Base-by-base conservation (phyloP, 2,888 invertebrate genomes). In the Zygaena filipendulae region DNA sequence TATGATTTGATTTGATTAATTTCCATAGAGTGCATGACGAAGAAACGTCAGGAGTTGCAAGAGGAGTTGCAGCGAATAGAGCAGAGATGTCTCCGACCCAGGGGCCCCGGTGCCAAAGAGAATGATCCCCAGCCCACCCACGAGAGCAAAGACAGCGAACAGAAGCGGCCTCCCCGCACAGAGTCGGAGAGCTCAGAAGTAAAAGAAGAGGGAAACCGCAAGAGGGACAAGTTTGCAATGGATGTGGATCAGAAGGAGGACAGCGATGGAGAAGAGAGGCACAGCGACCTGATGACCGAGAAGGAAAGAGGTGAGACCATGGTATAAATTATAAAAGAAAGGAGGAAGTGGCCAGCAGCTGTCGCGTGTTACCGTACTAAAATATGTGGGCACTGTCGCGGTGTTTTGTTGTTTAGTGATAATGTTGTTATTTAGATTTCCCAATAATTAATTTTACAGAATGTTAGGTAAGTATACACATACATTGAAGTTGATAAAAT, bases 41-140 rank as follows among this genome's bases (percentile, higher is more conserved):
- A 82, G 44, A 87, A 86, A 47, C 81, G 85, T 3, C 71, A 81
- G 34, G 83, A 84, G 43, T 74, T 89, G 1, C 82, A 85, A 47
- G 83, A 84, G 4, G 87, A 89, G 50, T 57, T 90, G 10, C 74
- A 77, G 36, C 79, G 83, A 36, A 85, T 89, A 59, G 87, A 88
- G 35, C 70, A 82, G 40, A 79, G 68, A 11, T 71, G 74, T 28
- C 55, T 69, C 1, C 56, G 77, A 4, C 47, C 53, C 2, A 47
- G 63, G 20, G 57, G 48, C 0, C 64, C 66, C 1, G 59, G 44
- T 0, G 48, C 62, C 28, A 69, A 70, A 27, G 72, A 74, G 43
- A 69, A 71, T 14, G 49, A 67, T n/a, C 67, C 61, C 1, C 39
- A 45, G 14, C 5, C 26, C 36, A 6, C 36, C 35, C 4, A 43